Evolutionary conservation across 2,797 vertebrate species (phyloP).

Genomic region (Coregonus ussuriensis): DNA sequence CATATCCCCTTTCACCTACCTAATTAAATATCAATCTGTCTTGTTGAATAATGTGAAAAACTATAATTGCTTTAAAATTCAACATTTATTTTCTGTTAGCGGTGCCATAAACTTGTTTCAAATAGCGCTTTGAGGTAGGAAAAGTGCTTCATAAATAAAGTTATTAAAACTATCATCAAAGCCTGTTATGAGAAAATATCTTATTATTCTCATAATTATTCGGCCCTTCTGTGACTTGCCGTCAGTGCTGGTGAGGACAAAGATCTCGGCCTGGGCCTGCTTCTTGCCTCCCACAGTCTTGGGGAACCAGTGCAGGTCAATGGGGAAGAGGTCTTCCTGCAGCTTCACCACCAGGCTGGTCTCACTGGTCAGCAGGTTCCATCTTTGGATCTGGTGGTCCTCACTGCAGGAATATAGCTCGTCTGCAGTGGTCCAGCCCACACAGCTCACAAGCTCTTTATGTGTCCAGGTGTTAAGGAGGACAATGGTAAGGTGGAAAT

Average conservation of each 20-base stretch:
- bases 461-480: conserved; percentile 70
- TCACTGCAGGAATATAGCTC: conserved; percentile 94
- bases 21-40: background rate
- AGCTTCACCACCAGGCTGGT: conserved; percentile 84
- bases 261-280: conserved; percentile 86
- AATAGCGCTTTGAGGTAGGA: background rate
- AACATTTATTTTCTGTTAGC: background rate
- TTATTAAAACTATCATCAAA: too few relatives aligned
- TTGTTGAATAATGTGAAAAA: too few relatives aligned
- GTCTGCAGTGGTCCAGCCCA: conserved; percentile 93
- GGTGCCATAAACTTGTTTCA: background rate
- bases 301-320: conserved; percentile 94
- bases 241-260: conserved; percentile 93
- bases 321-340: conserved; percentile 88
- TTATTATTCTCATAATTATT: too few relatives aligned
- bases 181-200: background rate
- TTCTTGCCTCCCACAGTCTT: conserved; percentile 87
- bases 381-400: conserved; percentile 92
- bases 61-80: conserved; percentile 8
- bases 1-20: too few relatives aligned
- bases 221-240: conserved; percentile 75
- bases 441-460: conserved; percentile 86
- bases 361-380: conserved; percentile 90
- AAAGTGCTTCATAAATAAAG: too few relatives aligned
- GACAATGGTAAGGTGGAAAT: background rate